These are phyloP conservation scores for Andrena dorsata DNA, from an alignment of 2,888 invertebrate genomes.

Conservation along the genomic window DNA sequence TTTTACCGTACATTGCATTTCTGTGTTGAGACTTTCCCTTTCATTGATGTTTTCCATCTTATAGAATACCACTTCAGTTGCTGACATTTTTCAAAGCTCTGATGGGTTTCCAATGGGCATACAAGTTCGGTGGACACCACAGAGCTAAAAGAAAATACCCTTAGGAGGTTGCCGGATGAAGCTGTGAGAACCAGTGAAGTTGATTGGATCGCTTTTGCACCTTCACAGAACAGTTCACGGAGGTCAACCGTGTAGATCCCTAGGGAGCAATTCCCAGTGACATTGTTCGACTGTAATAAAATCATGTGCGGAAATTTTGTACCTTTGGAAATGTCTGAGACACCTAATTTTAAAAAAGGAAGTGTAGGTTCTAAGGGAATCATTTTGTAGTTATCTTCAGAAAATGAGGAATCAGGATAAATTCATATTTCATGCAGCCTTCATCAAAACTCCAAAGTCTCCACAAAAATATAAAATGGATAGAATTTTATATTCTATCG, in stretches of 20 bases:
- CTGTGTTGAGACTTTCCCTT: background rate
- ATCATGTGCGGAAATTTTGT: slow-evolving; percentile 54
- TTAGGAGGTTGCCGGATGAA: slow-evolving; percentile 11
- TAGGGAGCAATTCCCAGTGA: slow-evolving; percentile 49
- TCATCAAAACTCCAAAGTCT: no score
- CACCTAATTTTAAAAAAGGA: background rate
- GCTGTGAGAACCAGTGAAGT: slow-evolving; percentile 10
- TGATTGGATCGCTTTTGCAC: slow-evolving; percentile 57
- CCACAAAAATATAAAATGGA: no score
- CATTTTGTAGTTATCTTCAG: background rate
- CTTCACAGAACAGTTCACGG: slow-evolving; percentile 36
- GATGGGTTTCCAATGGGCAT: slow-evolving; percentile 21
- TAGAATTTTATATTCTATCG: no score
- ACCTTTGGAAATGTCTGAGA: slow-evolving; percentile 34
- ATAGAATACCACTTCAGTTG: background rate
- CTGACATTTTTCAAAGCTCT: background rate
- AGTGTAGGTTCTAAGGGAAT: background rate
- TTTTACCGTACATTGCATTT: background rate
- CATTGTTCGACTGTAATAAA: slow-evolving; percentile 41
- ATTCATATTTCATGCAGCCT: background rate
- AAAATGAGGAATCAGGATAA: background rate
- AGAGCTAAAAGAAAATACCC: slow-evolving; percentile 18
- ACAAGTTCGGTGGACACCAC: slow-evolving; percentile 18
- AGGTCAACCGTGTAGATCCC: slow-evolving; percentile 59
- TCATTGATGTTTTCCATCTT: background rate